These are phyloP conservation scores for Iselma pallidipennis DNA, from an alignment of 2,888 invertebrate species.

Conservation along the genomic window DNA sequence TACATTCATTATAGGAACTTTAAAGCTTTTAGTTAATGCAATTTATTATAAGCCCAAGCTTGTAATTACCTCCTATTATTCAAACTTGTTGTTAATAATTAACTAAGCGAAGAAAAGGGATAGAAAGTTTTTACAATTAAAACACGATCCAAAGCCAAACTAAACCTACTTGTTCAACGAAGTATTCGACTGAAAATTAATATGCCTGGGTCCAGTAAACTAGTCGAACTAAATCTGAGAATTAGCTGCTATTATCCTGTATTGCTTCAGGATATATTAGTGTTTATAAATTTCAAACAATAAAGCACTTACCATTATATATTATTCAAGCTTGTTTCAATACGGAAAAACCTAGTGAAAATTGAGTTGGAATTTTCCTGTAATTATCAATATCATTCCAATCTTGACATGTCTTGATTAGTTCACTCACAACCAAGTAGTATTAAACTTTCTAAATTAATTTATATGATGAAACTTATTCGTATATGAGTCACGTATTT, in stretches of 20 bases:
- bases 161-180: too few species aligned
- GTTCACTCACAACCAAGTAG: background rate
- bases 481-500: too few species aligned
- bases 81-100: background rate
- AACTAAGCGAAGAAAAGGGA: background rate
- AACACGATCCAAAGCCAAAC: too few species aligned
- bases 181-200: too few species aligned
- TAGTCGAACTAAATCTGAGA: too few species aligned
- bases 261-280: too few species aligned
- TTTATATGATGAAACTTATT: background rate
- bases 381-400: background rate
- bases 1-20: background rate
- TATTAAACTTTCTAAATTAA: background rate
- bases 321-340: too few species aligned
- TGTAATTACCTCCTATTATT: constrained; percentile 1
- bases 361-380: background rate
- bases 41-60: constrained; percentile 12
- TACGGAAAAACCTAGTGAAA: background rate
- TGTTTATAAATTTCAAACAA: too few species aligned
- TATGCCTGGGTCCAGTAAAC: too few species aligned
- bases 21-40: background rate
- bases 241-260: too few species aligned
- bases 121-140: background rate
- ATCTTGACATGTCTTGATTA: background rate
- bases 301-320: too few species aligned